Evolutionary conservation across 2,113 vertebrate genomes (phyloP).

Genomic region (Bos javanicus): DNA sequence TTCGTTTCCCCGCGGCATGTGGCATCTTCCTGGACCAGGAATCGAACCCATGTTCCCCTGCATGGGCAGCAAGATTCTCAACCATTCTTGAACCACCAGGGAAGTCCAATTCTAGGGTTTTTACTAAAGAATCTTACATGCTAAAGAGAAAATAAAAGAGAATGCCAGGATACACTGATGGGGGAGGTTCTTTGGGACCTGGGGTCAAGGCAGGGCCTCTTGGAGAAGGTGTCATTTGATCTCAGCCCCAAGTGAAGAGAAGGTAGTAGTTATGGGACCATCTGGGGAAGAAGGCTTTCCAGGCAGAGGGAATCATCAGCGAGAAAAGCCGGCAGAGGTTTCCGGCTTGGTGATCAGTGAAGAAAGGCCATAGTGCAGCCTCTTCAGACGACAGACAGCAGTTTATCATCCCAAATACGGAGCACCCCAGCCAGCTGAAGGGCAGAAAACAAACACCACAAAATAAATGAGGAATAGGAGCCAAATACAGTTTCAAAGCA

Average conservation of each 20-base stretch:
- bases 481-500: not conserved
- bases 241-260: not conserved
- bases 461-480: not conserved
- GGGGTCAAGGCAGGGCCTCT: too few species aligned
- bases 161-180: fast-evolving
- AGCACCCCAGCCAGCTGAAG: too few species aligned
- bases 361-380: fast-evolving
- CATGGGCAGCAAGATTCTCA: not conserved
- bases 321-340: fast-evolving
- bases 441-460: not conserved
- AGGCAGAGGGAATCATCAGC: fast-evolving
- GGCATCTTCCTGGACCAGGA: not conserved
- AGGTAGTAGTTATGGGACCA: not conserved
- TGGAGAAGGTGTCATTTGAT: not conserved
- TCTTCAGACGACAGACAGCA: too few species aligned
- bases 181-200: not conserved
- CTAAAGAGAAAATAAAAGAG: not conserved
- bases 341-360: not conserved
- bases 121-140: not conserved
- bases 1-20: not conserved
- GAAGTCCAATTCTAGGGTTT: not conserved
- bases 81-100: not conserved
- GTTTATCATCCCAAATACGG: not conserved
- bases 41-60: not conserved
- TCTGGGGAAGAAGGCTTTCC: not conserved